Evolutionary conservation across 2,888 invertebrate species (phyloP).

Genomic region (Bruchidius siliquastri): DNA sequence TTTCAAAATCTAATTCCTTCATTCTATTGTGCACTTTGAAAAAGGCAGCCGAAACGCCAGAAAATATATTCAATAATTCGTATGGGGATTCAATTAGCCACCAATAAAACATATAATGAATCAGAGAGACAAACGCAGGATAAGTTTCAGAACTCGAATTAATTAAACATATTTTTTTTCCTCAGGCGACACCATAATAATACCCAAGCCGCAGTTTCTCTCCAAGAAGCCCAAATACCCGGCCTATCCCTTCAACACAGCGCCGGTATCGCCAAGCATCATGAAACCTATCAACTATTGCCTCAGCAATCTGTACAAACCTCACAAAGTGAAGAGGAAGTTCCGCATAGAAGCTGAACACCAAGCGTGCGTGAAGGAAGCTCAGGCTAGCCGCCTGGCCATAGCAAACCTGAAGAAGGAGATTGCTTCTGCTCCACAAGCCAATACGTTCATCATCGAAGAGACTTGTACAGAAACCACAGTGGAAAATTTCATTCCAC

Average conservation of each 20-base stretch:
- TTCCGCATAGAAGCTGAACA: constrained; percentile 40
- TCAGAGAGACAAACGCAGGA: no score
- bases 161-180: constrained; percentile 5
- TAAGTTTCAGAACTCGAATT: no score
- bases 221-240: constrained; percentile 45
- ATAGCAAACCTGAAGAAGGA: constrained; percentile 47
- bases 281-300: constrained; percentile 27
- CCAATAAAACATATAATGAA: no score
- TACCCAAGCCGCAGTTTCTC: constrained; percentile 42
- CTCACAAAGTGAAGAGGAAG: constrained; percentile 36
- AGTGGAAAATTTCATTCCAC: constrained; percentile 43
- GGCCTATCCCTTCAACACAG: constrained; percentile 25
- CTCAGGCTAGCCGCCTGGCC: constrained; percentile 46
- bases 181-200: constrained; percentile 33
- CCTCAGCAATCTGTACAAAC: constrained; percentile 26
- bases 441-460: constrained; percentile 43
- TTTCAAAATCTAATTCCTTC: no score
- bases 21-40: no score
- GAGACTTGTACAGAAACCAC: constrained; percentile 44
- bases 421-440: constrained; percentile 40
- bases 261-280: constrained; percentile 17
- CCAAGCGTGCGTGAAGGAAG: constrained; percentile 46
- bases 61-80: no score
- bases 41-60: no score
- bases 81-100: no score